Evolutionary conservation across 2,888 invertebrate genomes (phyloP), one percentile per base, ranked within the genome.

Genomic region (Napeogenes sylphis): DNA sequence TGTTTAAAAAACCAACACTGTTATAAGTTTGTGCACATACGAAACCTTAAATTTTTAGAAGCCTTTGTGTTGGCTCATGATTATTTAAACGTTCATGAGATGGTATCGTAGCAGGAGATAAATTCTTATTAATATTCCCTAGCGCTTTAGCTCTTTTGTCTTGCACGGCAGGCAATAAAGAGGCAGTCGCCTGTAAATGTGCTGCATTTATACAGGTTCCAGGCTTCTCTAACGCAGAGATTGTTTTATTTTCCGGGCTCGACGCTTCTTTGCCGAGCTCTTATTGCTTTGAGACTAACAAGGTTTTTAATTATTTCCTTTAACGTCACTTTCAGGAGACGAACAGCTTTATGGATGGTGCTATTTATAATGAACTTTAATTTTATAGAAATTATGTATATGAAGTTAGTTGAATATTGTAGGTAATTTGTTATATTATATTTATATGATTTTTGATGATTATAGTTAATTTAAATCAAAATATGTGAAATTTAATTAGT

Each of bases 251-350:
- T 87, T 84, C 79, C 75, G 78, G 79, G 75, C 79, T 72, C 80
- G 74, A 71, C 80, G 83, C 79, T 84, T 82, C 85, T 87, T 86
- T 87, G 82, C 80, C 73, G 75, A 69, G 73, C 81, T 82, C 80
- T 85, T 84, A 86, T 87, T 87, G 82, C 88, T 82, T 78, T 76
- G 78, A 81, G 82, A 80, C 86, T 87, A 87, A 88, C 87, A 87
- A 85, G 85, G 82, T 86, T 89, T 89, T 89, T 90, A 89, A 90
- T 89, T 89, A 89, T 90, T 88, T 87, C 84, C 86, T 87, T 85
- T 87, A 83, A 85, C 83, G 84, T 82, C 84, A 87, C 84, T 87
- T 80, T 80, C 82, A 85, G 82, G 68, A 72, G 62, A 61, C 56
- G 51, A 66, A 65, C 65, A 65, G 51, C 51, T 55, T 62, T 62